Evolutionary conservation across 1,140 invertebrate genomes (phyloP).

Genomic region (Pachyrhynchus sulphureomaculatus): DNA sequence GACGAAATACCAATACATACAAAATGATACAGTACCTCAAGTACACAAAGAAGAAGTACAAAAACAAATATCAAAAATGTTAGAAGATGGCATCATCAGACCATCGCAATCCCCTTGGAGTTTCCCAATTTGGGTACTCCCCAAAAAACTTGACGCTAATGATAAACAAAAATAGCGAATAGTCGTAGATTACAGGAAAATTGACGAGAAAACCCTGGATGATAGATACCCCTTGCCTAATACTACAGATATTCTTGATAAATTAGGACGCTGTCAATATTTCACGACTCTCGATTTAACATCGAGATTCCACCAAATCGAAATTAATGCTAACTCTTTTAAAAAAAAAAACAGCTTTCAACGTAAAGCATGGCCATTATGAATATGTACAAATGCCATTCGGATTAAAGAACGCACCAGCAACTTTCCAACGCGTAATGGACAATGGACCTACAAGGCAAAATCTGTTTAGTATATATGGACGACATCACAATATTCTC

Average conservation of each 20-base stretch:
- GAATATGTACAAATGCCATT: constrained; percentile 51
- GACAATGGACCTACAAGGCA: constrained; percentile 35
- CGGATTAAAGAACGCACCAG: constrained; percentile 46
- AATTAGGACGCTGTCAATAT: no score
- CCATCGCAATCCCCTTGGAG: constrained; percentile 40
- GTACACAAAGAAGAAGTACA: constrained; percentile 49
- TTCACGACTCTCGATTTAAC: no score
- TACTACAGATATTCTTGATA: no score
- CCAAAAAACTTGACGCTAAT: constrained; percentile 38
- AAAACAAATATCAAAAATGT: constrained; percentile 49
- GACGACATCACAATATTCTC: constrained; percentile 24
- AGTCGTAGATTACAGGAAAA: no score
- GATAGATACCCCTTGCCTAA: no score
- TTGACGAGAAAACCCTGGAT: no score
- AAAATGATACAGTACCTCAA: constrained; percentile 47
- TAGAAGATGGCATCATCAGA: constrained; percentile 49
- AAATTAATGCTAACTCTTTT: constrained; percentile 3
- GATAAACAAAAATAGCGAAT: no score
- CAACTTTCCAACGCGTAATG: constrained; percentile 45
- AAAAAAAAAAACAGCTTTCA: constrained; percentile 20
- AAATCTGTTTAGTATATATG: constrained; percentile 25
- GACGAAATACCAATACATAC: constrained; percentile 35
- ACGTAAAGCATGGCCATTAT: constrained; percentile 2
- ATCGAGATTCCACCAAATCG: constrained; percentile 23
- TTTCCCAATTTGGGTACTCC: constrained; percentile 40